Base-by-base conservation (phyloP, 37 sponge, comb jelly and placozoan species). In the Eunapius fragilis region DNA sequence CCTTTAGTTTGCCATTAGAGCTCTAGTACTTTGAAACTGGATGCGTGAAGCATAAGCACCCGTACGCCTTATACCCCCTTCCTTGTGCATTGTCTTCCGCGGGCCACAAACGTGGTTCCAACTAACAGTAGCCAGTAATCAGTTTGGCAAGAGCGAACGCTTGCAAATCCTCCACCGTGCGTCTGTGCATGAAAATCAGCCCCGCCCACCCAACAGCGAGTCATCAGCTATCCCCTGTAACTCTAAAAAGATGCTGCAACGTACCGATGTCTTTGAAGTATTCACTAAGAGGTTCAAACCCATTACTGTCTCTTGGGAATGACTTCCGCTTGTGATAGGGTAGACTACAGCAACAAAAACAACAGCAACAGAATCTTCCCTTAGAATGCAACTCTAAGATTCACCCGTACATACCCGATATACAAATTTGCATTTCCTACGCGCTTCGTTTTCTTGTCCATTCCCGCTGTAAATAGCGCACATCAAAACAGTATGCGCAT, bases 271-370 rank as follows among this genome's bases (percentile, higher is more conserved):
- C 58, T 72, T n/a, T 70, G 32, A 82, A 69, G 27, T 78, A 82
- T 11, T 26, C 72, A 25, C 69, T 75, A 24, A 77, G 2, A 28
- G 80, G 84, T 32, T 89, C 85, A 80, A 84, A 80, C 5, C 81
- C 85, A 25, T 78, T 58, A 14, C 73, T 80, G 76, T 89, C 81
- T 58, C 84, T 33, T 67, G 84, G 89, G 19, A 37, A 45, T 0
- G 85, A 74, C 31, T 84, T 76, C 0, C 85, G 41, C 50, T 75
- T 84, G 58, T 58, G 58, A 58, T 58, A 58, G 14, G 58, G 19
- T 58, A 58, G 58, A 11, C 58, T 58, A 58, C 14, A 58, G 14
- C 14, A 58, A n/a, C n/a, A n/a, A n/a, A n/a, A n/a, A 11, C 58
- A 17, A 58, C 14, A 58, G 14, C 14, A 58, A 58, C 22, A 58